These are phyloP conservation scores for Myrmecobius fasciatus DNA, from an alignment of 2,113 vertebrate genomes.

Conservation along the genomic window DNA sequence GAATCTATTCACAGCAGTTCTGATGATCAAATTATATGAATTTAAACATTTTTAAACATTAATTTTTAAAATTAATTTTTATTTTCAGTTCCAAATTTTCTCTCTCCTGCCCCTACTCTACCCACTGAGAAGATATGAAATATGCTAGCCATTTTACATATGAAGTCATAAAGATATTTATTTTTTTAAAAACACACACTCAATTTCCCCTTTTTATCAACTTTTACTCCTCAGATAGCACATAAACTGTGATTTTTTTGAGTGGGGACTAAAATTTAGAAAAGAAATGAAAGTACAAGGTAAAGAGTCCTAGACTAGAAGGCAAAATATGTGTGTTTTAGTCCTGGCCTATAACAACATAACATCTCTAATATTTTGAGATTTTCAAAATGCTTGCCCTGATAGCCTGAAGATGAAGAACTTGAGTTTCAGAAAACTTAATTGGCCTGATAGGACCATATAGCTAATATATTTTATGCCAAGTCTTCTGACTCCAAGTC, in stretches of 20 bases:
- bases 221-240: neutral
- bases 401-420: no score
- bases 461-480: no score
- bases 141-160: neutral
- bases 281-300: neutral
- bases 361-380: no score
- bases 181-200: neutral
- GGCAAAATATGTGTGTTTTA: neutral
- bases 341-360: neutral
- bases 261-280: neutral
- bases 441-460: no score
- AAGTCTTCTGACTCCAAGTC: no score
- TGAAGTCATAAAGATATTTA: neutral
- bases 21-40: neutral
- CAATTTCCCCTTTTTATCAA: neutral
- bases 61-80: neutral
- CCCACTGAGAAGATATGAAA: neutral
- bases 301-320: neutral
- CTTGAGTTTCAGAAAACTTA: no score
- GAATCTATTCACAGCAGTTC: neutral
- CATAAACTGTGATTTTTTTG: neutral
- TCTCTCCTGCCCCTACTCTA: neutral
- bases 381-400: no score
- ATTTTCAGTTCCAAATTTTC: neutral
- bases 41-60: neutral